These are phyloP conservation scores for Yponomeuta malinellus DNA, from an alignment of 2,888 invertebrate species.

Conservation along the genomic window DNA sequence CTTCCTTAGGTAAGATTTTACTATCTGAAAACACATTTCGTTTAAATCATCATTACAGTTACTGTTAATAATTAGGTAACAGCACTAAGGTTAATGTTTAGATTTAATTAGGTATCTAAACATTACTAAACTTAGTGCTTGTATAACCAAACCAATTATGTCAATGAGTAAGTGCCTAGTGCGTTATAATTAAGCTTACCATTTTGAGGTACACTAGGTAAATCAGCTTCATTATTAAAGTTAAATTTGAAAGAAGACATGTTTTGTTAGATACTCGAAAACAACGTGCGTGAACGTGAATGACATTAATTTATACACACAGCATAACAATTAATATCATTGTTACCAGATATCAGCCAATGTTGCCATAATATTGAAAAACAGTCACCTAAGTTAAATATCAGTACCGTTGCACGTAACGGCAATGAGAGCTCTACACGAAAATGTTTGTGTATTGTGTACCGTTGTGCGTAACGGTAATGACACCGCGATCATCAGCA, in stretches of 20 bases:
- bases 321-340: too few relatives aligned
- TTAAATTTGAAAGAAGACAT: conserved; percentile 21
- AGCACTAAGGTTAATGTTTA: too few relatives aligned
- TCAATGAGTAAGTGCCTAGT: too few relatives aligned
- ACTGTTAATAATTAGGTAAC: background rate
- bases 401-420: background rate
- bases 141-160: too few relatives aligned
- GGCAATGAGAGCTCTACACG: background rate
- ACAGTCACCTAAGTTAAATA: background rate
- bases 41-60: too few relatives aligned
- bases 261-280: background rate
- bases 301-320: too few relatives aligned
- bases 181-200: background rate
- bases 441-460: background rate
- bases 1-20: conserved; percentile 2
- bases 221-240: conserved; percentile 18
- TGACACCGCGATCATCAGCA: background rate
- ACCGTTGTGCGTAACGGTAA: background rate
- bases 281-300: too few relatives aligned
- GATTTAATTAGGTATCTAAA: too few relatives aligned
- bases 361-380: background rate
- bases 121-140: too few relatives aligned
- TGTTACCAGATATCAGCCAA: too few relatives aligned
- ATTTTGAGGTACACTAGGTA: background rate
- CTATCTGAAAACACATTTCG: background rate